Conservation (phyloP, 2,797 vertebrate genomes). For the Hydrophis major region DNA sequence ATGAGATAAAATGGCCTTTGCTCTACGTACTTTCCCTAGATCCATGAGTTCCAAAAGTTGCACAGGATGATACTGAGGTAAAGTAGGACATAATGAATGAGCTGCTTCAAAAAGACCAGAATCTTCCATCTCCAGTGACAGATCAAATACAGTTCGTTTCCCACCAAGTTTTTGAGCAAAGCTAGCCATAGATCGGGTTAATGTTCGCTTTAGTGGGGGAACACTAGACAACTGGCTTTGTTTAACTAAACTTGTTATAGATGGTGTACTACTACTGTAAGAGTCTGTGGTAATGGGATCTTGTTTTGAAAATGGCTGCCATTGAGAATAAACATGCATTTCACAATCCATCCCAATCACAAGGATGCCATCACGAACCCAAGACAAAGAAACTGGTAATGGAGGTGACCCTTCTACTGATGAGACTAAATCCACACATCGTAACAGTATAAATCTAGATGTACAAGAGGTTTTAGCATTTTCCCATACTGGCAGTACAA, state of each 20-base stretch:
- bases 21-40: conserved; percentile 91
- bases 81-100: conserved; percentile 88
- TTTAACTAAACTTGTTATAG: conserved; percentile 80
- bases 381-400: conserved; percentile 93
- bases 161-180: conserved; percentile 96
- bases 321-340: conserved; percentile 99
- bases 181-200: conserved; percentile 93
- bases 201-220: conserved; percentile 79
- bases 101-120: conserved; percentile 96
- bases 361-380: conserved; percentile 96
- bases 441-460: conserved; percentile 85
- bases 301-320: conserved; percentile 84
- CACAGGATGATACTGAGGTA: conserved; percentile 96
- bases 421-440: conserved; percentile 88
- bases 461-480: conserved; percentile 68
- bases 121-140: conserved; percentile 90
- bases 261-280: conserved; percentile 80
- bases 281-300: conserved; percentile 68
- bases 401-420: conserved; percentile 92
- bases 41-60: conserved; percentile 97
- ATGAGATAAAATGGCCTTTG: conserved; percentile 96
- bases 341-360: conserved; percentile 99
- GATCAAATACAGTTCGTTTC: conserved; percentile 85
- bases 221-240: conserved; percentile 78
- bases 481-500: conserved; percentile 68